Evolutionary conservation across 1,140 invertebrate genomes (phyloP).

Genomic region (Pseudachorutes palmiensis): DNA sequence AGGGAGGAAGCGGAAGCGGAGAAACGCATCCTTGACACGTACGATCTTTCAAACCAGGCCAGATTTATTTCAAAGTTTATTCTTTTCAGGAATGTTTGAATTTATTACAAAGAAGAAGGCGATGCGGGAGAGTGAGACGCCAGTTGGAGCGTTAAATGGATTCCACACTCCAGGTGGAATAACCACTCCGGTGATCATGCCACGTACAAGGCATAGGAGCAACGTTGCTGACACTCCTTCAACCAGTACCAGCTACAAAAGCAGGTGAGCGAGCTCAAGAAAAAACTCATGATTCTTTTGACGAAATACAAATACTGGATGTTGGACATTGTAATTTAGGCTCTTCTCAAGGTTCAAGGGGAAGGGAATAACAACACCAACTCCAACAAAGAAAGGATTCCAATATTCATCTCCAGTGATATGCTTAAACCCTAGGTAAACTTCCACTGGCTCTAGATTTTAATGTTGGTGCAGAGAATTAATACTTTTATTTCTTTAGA

Average conservation of each 20-base stretch:
- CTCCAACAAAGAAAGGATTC: conserved; percentile 26
- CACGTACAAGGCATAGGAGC: not conserved
- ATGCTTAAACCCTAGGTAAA: conserved; percentile 35
- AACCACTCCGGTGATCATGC: not conserved
- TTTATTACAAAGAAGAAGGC: not conserved
- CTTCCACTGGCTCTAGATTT: not conserved
- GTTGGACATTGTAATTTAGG: not conserved
- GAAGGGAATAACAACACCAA: conserved; percentile 28
- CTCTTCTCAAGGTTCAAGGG: conserved; percentile 15
- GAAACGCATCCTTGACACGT: conserved; percentile 33
- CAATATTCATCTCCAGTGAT: conserved; percentile 28
- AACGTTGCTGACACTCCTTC: not conserved
- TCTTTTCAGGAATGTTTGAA: too few species aligned
- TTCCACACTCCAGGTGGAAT: not conserved
- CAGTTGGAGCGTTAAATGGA: not conserved
- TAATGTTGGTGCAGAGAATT: conserved; percentile 1
- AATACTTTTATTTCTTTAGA: not conserved
- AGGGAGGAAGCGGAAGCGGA: conserved; percentile 25
- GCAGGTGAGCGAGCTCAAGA: conserved; percentile 14
- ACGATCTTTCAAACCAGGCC: not conserved
- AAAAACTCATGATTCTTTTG: conserved; percentile 1
- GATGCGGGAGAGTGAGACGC: not conserved
- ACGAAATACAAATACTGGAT: conserved; percentile 4
- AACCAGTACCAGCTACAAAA: not conserved
- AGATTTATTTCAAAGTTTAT: too few species aligned